Evolutionary conservation across 2,113 vertebrate species (phyloP).

Genomic region (Indicator indicator): DNA sequence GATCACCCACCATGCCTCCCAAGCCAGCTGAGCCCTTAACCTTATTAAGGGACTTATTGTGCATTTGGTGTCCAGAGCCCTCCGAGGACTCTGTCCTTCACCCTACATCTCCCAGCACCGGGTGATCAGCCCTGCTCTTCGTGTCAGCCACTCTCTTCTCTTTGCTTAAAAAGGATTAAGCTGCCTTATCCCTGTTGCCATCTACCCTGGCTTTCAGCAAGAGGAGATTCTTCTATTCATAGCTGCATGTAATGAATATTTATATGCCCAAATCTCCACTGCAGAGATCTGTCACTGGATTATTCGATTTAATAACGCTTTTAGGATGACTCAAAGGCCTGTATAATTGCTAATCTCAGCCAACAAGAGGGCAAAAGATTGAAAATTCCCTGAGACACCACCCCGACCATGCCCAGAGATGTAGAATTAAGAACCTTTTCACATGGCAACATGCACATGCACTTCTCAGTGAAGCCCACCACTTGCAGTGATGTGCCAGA

Average conservation of each 20-base stretch:
- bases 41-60: not conserved
- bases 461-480: not conserved
- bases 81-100: not conserved
- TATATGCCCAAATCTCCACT: not conserved
- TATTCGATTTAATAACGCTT: not conserved
- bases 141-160: not conserved
- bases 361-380: not conserved
- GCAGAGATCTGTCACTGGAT: slow-evolving; percentile 10
- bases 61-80: not conserved
- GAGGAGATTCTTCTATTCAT: slow-evolving; percentile 32
- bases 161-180: slow-evolving; percentile 34
- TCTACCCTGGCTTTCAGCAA: slow-evolving; percentile 9
- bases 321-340: not conserved
- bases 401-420: not conserved
- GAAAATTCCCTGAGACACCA: not conserved
- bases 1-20: not conserved
- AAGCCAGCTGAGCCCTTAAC: not conserved
- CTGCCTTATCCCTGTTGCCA: not conserved
- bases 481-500: not conserved
- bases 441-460: not conserved
- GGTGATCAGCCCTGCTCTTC: not conserved
- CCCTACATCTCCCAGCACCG: not conserved
- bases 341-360: not conserved
- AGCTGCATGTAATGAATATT: slow-evolving; percentile 9
- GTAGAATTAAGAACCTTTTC: not conserved